Conservation (phyloP, 2,797 vertebrate genomes). For the Coregonus suidteri region DNA sequence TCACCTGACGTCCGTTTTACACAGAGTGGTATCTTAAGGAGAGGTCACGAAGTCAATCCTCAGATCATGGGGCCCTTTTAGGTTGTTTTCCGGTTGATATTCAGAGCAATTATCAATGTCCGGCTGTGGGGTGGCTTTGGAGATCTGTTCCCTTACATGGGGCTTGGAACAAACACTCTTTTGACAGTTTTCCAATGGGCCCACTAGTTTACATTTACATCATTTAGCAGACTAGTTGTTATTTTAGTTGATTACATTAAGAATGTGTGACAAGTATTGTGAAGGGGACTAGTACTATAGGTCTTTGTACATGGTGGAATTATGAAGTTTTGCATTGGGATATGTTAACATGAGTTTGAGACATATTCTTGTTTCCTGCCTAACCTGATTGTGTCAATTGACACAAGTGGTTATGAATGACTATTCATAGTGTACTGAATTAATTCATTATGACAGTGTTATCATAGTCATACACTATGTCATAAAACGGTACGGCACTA, state of each 20-base stretch:
- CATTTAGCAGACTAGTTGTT: background rate
- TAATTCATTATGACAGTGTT: background rate
- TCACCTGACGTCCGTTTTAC: background rate
- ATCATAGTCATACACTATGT: background rate
- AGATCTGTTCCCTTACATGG: background rate
- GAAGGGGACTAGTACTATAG: too few relatives aligned
- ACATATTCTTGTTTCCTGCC: too few relatives aligned
- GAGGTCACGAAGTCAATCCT: background rate
- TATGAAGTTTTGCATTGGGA: too few relatives aligned
- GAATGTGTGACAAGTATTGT: too few relatives aligned
- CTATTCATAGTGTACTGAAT: conserved; percentile 33
- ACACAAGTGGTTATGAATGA: background rate
- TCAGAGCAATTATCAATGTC: background rate
- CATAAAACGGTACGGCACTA: background rate
- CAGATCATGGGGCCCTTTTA: background rate
- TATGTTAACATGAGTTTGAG: too few relatives aligned
- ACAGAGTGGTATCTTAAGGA: background rate
- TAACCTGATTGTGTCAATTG: background rate
- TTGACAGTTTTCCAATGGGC: background rate
- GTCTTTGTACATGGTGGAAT: too few relatives aligned
- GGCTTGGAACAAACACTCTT: background rate
- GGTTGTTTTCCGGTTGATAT: background rate
- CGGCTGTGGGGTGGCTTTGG: background rate
- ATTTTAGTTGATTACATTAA: background rate
- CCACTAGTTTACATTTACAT: background rate